These are phyloP conservation scores for Eospalax fontanierii DNA, from an alignment of 2,797 vertebrate species.

Conservation along the genomic window DNA sequence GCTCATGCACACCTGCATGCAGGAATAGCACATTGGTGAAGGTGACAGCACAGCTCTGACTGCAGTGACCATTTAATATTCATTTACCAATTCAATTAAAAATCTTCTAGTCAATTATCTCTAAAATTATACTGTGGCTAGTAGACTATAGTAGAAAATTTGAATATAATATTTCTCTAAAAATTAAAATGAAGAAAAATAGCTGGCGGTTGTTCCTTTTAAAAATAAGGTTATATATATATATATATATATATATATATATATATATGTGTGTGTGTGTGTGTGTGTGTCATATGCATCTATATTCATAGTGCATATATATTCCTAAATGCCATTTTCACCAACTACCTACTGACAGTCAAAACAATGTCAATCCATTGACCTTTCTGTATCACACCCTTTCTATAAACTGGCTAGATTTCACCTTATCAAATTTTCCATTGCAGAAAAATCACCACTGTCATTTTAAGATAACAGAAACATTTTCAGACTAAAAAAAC, in stretches of 20 bases:
- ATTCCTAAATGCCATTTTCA: constrained; percentile 58
- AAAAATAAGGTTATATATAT: constrained; percentile 45
- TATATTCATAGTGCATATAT: no score
- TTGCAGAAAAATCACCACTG: constrained; percentile 62
- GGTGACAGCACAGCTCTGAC: background rate
- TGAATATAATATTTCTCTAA: constrained; percentile 47
- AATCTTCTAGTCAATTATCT: constrained; percentile 43
- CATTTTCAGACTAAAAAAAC: constrained; percentile 53
- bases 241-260: no score
- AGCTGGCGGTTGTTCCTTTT: constrained; percentile 40
- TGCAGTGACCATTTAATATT: constrained; percentile 40
- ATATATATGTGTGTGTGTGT: no score
- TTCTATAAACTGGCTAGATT: constrained; percentile 68
- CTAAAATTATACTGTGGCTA: constrained; percentile 24
- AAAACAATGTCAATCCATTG: constrained; percentile 66
- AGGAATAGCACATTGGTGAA: background rate
- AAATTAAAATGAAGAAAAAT: constrained; percentile 62
- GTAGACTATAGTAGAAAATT: constrained; percentile 29
- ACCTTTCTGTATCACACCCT: constrained; percentile 65
- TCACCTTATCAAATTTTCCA: constrained; percentile 57
- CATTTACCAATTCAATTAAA: constrained; percentile 39
- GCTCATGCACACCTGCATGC: background rate
- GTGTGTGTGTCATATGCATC: no score
- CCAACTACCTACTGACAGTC: background rate
- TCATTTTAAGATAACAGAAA: constrained; percentile 68